Evolutionary conservation across 2,888 invertebrate species (phyloP).

Genomic region (Cheilosia vernalis): DNA sequence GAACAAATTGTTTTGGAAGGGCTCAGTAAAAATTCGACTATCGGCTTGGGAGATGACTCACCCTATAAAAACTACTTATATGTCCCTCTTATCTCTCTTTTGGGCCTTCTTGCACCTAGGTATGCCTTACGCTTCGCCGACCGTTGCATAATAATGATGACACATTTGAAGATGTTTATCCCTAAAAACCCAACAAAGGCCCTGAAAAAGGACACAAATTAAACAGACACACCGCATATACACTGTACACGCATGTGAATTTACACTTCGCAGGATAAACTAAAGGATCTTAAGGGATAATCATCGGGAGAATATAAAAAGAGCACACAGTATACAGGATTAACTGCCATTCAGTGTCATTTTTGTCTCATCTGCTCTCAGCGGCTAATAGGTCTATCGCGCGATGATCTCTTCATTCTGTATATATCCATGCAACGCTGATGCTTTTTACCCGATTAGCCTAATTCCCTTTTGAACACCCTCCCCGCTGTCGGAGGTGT

Average conservation of each 20-base stretch:
- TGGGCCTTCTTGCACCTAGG: not conserved
- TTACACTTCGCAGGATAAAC: conserved; percentile 67
- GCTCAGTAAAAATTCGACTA: no score
- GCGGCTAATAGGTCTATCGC: conserved; percentile 66
- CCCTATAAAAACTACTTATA: no score
- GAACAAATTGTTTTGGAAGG: no score
- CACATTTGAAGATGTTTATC: conserved; percentile 40
- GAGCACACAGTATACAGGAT: conserved; percentile 75
- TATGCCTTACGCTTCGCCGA: conserved; percentile 29
- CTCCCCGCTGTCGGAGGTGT: conserved; percentile 53
- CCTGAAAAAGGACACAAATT: conserved; percentile 46
- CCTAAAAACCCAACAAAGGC: conserved; percentile 49
- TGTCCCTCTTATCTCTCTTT: no score
- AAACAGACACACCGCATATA: conserved; percentile 51
- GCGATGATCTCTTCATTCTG: conserved; percentile 69
- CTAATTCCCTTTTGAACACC: conserved; percentile 69
- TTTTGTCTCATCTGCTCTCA: conserved; percentile 76
- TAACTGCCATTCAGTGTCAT: conserved; percentile 79
- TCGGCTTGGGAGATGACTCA: no score
- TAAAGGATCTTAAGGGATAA: conserved; percentile 68
- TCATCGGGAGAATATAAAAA: conserved; percentile 63
- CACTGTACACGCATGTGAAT: conserved; percentile 10
- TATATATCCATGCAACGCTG: conserved; percentile 27
- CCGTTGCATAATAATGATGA: conserved; percentile 60
- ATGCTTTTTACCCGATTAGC: conserved; percentile 72